phyloP scores from a whole-genome alignment of 2,113 vertebrate genomes.

The Colossoma macropomum region DNA sequence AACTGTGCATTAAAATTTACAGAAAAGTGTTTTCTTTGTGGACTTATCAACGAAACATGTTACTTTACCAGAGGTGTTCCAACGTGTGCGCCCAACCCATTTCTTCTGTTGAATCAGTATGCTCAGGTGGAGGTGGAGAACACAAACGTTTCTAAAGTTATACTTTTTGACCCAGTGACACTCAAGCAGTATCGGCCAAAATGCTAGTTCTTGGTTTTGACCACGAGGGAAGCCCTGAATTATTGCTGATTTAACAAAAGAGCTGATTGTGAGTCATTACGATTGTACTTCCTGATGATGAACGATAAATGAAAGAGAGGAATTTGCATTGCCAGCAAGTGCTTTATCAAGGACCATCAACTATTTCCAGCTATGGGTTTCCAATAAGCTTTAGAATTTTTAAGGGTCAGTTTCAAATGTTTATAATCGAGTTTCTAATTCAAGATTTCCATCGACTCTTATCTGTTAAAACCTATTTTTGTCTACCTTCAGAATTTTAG shows the following conservation, averaged over 20 bases:
- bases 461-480: neutral
- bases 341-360: neutral
- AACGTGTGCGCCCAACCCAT: too few relatives aligned
- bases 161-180: neutral
- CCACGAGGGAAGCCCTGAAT: neutral
- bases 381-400: neutral
- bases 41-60: too few relatives aligned
- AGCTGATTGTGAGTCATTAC: constrained; percentile 1
- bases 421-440: neutral
- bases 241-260: constrained; percentile 12
- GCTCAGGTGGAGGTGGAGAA: neutral
- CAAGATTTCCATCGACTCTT: neutral
- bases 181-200: neutral
- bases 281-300: constrained; percentile 20
- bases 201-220: constrained; percentile 29
- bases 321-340: neutral
- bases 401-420: neutral
- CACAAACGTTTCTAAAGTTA: neutral
- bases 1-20: too few relatives aligned
- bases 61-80: too few relatives aligned
- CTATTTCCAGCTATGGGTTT: neutral
- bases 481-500: neutral
- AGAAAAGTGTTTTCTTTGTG: too few relatives aligned
- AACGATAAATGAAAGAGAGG: neutral
- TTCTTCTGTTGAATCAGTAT: neutral